Conservation (phyloP, 2,888 invertebrate species). For the Hedychridium roseum region DNA sequence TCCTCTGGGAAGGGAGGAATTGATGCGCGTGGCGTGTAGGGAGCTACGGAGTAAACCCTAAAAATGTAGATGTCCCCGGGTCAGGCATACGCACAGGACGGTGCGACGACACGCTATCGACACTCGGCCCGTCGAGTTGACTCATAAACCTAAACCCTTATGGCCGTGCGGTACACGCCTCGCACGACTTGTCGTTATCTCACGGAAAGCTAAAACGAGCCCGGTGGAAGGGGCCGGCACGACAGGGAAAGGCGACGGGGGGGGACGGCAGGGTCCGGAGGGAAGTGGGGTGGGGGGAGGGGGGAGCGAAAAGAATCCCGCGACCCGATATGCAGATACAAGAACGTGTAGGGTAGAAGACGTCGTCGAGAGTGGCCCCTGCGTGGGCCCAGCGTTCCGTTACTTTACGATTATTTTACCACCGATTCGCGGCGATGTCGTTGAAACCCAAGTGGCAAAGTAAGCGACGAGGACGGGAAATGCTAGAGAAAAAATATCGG, state of each 20-base stretch:
- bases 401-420: constrained; percentile 49
- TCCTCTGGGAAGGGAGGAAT: too few species aligned
- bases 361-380: constrained; percentile 30
- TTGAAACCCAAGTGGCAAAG: constrained; percentile 17
- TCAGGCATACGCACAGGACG: constrained; percentile 24
- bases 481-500: constrained; percentile 4
- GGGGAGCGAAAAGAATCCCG: constrained; percentile 21
- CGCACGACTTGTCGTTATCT: constrained; percentile 38
- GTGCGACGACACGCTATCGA: constrained; percentile 39
- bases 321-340: constrained; percentile 41
- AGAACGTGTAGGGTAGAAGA: constrained; percentile 42
- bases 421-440: constrained; percentile 21
- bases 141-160: constrained; percentile 46
- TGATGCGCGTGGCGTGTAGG: constrained; percentile 2
- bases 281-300: constrained; percentile 8
- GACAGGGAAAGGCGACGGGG: not conserved
- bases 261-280: not conserved
- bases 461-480: constrained; percentile 1
- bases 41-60: constrained; percentile 21
- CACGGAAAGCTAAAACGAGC: constrained; percentile 34
- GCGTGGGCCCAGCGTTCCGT: constrained; percentile 46
- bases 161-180: constrained; percentile 30
- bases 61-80: constrained; percentile 32
- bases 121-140: constrained; percentile 19
- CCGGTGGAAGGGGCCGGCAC: not conserved